Evolutionary conservation across 2,797 vertebrate species (phyloP), one percentile per base, ranked within the genome.

Genomic region (Odontamblyopus lacepedii): DNA sequence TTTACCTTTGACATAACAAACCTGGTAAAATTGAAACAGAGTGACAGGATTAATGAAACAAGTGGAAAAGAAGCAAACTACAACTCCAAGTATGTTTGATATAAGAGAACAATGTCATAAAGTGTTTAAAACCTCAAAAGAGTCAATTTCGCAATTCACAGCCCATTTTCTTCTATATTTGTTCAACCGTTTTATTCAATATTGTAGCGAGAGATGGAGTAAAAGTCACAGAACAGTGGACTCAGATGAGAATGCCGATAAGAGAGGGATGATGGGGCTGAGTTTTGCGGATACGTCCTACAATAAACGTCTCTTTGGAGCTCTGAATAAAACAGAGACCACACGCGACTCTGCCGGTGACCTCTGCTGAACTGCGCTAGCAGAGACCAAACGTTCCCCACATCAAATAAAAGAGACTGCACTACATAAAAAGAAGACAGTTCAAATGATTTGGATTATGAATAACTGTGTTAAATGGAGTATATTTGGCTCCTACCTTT

Each of bases 281-380:
- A 23, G 30, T 59, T 60, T 48, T 60, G 68, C 27, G 35, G 23
- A 69, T 11, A 3, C 26, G 56, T 68, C 67, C 53, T 68, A 68
- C 51, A 57, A 68, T 64, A 74, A 23, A 69, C 60, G 26, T 76
- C 48, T 48, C 69, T 67, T 67, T 44, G 35, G 69, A 57, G 41
- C 41, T 66, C 57, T 51, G 64, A 73, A 63, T 68, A 68, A 72
- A 72, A 72, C 65, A 73, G 55, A 27, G 30, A 66, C 27, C 26
- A 68, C 72, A 61, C 75, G 53, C 48, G 38, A 29, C 44, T 16
- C 7, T 69, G 48, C 8, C 12, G 6, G 19, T 7, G 61, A 76
- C 76, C 78, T 82, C 67, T 64, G 26, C 53, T 79, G 74, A 87
- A 80, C 74, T 67, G 70, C 16, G 41, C 59, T 70, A 9, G 68